phyloP scores from a whole-genome alignment of 2,113 vertebrate species.

The human region DNA sequence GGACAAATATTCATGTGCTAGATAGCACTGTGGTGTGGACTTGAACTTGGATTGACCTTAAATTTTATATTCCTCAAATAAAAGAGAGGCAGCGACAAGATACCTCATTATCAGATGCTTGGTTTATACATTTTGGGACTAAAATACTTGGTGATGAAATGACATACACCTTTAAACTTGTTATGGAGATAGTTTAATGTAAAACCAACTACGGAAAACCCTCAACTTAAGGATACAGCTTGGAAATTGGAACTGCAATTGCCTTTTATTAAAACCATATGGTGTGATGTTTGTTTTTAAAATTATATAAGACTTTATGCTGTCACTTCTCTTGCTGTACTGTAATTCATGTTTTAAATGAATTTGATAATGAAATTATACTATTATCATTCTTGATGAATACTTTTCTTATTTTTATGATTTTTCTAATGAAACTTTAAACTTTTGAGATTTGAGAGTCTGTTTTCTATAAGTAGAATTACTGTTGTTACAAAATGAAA shows the following conservation, averaged over 20 bases:
- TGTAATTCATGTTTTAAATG: constrained; percentile 63
- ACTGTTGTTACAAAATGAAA: not conserved
- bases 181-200: not conserved
- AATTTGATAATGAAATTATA: constrained; percentile 47
- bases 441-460: constrained; percentile 6
- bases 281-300: fast-evolving
- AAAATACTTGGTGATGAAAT: fast-evolving
- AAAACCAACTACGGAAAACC: not conserved
- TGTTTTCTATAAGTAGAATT: constrained; percentile 6
- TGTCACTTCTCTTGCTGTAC: not conserved
- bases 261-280: not conserved
- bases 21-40: not conserved
- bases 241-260: not conserved
- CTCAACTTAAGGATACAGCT: not conserved
- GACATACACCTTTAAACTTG: not conserved
- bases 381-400: constrained; percentile 66
- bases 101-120: not conserved
- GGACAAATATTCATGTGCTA: not conserved
- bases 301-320: not conserved
- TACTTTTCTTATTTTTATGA: constrained; percentile 51
- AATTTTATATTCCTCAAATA: not conserved
- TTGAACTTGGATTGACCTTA: not conserved
- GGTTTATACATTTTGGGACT: not conserved
- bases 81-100: not conserved
- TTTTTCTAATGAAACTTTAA: constrained; percentile 69